Percentiles rank a stretch among this genome's conserved stretches.
phyloP scores from a whole-genome alignment of 2,797 vertebrate species.

The Peromyscus aztecus region DNA sequence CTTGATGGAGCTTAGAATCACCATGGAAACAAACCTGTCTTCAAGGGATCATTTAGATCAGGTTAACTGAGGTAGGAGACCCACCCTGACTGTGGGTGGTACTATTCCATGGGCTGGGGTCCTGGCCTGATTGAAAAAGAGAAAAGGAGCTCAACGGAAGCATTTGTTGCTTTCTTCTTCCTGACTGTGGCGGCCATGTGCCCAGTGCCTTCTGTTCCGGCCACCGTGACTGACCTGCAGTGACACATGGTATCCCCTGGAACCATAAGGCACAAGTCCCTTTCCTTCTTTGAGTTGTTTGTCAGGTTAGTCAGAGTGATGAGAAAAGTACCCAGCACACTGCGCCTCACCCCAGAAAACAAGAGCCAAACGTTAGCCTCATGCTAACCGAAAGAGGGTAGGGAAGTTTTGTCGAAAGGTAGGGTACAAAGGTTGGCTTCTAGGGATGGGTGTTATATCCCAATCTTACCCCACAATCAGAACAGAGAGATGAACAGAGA shows the following conservation, averaged over 20 bases:
- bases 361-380: conserved; percentile 48
- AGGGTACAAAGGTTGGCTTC: conserved; percentile 29
- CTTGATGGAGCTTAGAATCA: background rate
- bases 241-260: background rate
- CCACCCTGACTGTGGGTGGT: background rate
- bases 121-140: background rate
- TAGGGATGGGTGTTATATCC: background rate
- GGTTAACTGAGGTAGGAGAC: background rate
- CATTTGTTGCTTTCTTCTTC: background rate
- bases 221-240: fast-evolving
- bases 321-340: background rate
- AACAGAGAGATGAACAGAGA: conserved; percentile 19
- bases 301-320: background rate
- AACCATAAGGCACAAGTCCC: background rate
- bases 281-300: background rate
- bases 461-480: background rate
- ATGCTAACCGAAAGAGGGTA: conserved; percentile 31
- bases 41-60: background rate
- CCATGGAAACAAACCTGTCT: background rate
- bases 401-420: conserved; percentile 22
- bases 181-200: background rate
- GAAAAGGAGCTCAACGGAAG: background rate
- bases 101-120: background rate
- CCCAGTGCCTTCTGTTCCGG: background rate
- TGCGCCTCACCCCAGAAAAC: conserved; percentile 41